A percentile compares a stretch with the other conserved stretches of the same genome.
Conservation (phyloP, 2,888 invertebrate species). For the Sisyra nigra region DNA sequence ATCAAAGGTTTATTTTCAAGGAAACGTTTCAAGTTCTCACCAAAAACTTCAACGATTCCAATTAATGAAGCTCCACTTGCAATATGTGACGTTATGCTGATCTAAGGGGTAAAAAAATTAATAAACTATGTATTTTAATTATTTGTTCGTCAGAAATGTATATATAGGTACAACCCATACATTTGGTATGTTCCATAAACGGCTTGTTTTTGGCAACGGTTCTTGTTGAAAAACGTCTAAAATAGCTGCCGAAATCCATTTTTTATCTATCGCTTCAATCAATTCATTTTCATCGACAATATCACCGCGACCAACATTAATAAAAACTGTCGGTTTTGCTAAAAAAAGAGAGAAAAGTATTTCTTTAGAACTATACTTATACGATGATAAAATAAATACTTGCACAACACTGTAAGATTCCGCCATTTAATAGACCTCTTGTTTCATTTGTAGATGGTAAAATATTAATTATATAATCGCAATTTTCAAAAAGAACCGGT, state of each 20-base stretch:
- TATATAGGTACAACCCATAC: too few relatives aligned
- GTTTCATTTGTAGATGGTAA: constrained; percentile 34
- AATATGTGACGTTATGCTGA: too few relatives aligned
- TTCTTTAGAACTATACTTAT: too few relatives aligned
- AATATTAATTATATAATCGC: constrained; percentile 38
- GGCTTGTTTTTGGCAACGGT: constrained; percentile 30
- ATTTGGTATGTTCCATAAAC: constrained; percentile 32
- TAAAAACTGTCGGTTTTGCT: constrained; percentile 29
- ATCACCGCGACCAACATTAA: constrained; percentile 39
- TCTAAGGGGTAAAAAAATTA: too few relatives aligned
- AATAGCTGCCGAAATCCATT: constrained; percentile 36
- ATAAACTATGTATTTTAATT: too few relatives aligned
- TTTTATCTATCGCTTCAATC: constrained; percentile 30
- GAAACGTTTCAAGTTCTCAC: too few relatives aligned
- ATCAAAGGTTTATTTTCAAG: too few relatives aligned
- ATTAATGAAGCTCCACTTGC: too few relatives aligned
- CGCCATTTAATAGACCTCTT: constrained; percentile 29
- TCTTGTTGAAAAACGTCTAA: constrained; percentile 37
- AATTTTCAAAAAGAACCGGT: constrained; percentile 24
- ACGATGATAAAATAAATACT: too few relatives aligned
- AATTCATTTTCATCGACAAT: constrained; percentile 33
- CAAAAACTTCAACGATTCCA: too few relatives aligned
- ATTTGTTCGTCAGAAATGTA: too few relatives aligned
- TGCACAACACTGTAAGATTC: constrained; percentile 30
- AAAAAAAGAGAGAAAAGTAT: constrained; percentile 8